Base-by-base conservation (phyloP, 2,113 vertebrate genomes). In the Megalops atlanticus region DNA sequence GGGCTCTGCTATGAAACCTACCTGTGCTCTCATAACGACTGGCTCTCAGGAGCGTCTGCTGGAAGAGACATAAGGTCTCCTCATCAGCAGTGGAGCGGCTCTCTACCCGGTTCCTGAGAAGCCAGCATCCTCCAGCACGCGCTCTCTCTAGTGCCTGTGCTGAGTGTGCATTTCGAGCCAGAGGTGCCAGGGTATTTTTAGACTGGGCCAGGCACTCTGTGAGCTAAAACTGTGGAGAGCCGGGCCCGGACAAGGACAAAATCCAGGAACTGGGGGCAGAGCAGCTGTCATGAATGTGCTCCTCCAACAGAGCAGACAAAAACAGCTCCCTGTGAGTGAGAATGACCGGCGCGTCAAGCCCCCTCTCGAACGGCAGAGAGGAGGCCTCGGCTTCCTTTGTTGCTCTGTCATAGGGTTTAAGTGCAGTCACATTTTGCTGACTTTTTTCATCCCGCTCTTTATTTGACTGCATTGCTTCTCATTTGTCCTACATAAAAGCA, bases 121-220 rank as follows among this genome's bases (percentile, higher is more conserved):
- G 6, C 58, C 4, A 2, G 31, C 10, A 31, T 24, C 58, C 2
- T 27, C 31, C 0, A 64, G 58, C 12, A 24, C 7, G 6, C 58
- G n/a, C 58, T 10, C 58, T 64, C 11, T 10, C 58, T 31, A 2
- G 24, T 11, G 5, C 6, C 58, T 8, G 0, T 47, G 74, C 80
- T 84, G 15, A 77, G 73, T 83, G 87, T 85, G 89, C 69, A 52
- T 84, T 88, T 87, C 11, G 18, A 85, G 87, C 77, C 80, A 85
- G 86, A 87, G 88, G 85, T 86, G 85, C 76, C 24, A 76, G 80
- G 69, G 86, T 90, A 91, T 92, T 92, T 92, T 90, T 89, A 92
- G 86, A 73, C 75, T 0, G 88, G 82, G 38, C 68, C 77, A 81
- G 82, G 84, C 79, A 82, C 83, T 86, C 35, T 82, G 33, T 86